Conservation (phyloP, 2,888 invertebrate species). For the Orthosia cruda region DNA sequence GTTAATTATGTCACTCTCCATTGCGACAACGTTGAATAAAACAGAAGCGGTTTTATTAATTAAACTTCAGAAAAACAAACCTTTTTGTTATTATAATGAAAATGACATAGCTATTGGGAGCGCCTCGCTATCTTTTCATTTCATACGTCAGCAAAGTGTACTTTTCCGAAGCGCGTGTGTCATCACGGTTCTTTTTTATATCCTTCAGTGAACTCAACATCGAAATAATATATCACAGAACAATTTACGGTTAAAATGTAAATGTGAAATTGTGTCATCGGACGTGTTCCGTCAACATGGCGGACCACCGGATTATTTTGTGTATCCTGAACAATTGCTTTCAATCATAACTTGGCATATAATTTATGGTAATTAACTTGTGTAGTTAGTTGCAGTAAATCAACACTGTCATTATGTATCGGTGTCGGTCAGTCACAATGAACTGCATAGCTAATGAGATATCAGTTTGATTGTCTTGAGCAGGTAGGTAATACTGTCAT, state of each 20-base stretch:
- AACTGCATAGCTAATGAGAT: conserved; percentile 29
- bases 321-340: conserved; percentile 34
- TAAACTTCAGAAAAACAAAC: conserved; percentile 47
- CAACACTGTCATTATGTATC: conserved; percentile 41
- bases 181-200: conserved; percentile 41
- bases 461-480: conserved; percentile 37
- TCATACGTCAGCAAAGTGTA: conserved; percentile 46
- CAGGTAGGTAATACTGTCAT: conserved; percentile 5
- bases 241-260: conserved; percentile 46
- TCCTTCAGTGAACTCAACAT: conserved; percentile 35
- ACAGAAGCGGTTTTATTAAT: conserved; percentile 46
- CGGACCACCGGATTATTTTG: conserved; percentile 36
- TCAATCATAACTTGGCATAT: conserved; percentile 40
- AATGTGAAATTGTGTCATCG: conserved; percentile 38
- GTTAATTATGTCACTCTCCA: conserved; percentile 54
- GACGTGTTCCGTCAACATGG: conserved; percentile 24
- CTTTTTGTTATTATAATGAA: conserved; percentile 50
- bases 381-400: conserved; percentile 35
- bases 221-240: conserved; percentile 45
- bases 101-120: conserved; percentile 20
- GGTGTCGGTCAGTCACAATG: conserved; percentile 28
- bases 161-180: conserved; percentile 38
- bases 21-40: conserved; percentile 43
- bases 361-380: conserved; percentile 53
- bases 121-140: conserved; percentile 55